phyloP scores from a whole-genome alignment of 1,140 invertebrate genomes.

The Scaptodrosophila lebanonensis region DNA sequence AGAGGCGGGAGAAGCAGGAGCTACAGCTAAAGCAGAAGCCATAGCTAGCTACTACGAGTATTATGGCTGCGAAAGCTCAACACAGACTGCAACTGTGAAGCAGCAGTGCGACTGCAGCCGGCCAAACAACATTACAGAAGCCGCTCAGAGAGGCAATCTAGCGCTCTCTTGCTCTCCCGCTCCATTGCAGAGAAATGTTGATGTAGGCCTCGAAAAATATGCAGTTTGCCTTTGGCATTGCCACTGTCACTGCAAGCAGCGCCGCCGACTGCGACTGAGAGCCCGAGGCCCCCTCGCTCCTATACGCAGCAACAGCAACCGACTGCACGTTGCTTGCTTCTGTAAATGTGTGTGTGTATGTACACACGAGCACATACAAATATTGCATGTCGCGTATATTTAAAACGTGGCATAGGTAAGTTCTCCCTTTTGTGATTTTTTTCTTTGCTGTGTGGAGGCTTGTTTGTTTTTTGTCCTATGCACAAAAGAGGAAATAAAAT shows the following conservation, averaged over 20 bases:
- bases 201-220: constrained; percentile 72
- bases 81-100: constrained; percentile 30
- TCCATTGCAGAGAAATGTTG: constrained; percentile 55
- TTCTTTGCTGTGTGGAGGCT: constrained; percentile 29
- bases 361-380: no score
- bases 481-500: not conserved
- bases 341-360: constrained; percentile 12
- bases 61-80: constrained; percentile 47
- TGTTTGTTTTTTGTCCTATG: constrained; percentile 56
- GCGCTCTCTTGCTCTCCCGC: constrained; percentile 6
- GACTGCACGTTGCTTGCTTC: constrained; percentile 11
- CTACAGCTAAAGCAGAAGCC: constrained; percentile 41
- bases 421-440: constrained; percentile 52
- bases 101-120: constrained; percentile 18
- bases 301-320: constrained; percentile 8
- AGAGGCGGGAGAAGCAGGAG: constrained; percentile 2
- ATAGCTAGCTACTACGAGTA: no score
- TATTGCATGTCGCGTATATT: constrained; percentile 63
- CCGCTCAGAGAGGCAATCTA: constrained; percentile 9
- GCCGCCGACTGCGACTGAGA: constrained; percentile 15
- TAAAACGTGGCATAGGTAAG: constrained; percentile 68
- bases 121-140: constrained; percentile 37
- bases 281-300: not conserved
- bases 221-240: constrained; percentile 73
- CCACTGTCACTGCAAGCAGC: constrained; percentile 68